Evolutionary conservation across 2,113 vertebrate genomes (phyloP).

Genomic region (Illadopsis cleaveri): DNA sequence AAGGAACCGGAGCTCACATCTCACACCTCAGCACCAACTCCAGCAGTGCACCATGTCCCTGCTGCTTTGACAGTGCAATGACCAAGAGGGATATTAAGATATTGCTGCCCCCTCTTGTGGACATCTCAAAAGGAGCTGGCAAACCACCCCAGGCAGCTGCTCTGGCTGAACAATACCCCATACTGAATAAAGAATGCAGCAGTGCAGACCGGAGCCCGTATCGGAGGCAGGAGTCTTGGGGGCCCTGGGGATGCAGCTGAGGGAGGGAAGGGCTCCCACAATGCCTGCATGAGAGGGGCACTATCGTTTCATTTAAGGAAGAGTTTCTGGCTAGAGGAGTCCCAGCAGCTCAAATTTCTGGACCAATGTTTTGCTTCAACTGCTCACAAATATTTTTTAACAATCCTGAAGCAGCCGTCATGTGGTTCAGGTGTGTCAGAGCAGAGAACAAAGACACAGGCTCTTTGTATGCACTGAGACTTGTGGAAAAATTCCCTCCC

Average conservation of each 20-base stretch:
- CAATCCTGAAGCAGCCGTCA: not conserved
- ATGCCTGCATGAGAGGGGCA: not conserved
- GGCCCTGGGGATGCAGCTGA: not conserved
- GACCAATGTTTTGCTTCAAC: not conserved
- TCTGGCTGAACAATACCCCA: not conserved
- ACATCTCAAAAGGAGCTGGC: not conserved
- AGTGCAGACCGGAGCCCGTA: rapidly evolving
- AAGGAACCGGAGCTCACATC: not conserved
- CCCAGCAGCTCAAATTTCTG: not conserved
- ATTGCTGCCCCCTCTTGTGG: not conserved
- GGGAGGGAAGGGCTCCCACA: not conserved
- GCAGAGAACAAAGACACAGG: conserved; percentile 29
- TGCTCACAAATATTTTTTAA: not conserved
- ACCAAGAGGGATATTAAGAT: not conserved
- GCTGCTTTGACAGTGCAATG: not conserved
- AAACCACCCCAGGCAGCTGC: not conserved
- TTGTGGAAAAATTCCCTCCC: not conserved
- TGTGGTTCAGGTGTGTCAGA: conserved; percentile 3
- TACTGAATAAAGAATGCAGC: not conserved
- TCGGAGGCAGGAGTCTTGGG: not conserved
- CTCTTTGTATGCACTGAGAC: not conserved
- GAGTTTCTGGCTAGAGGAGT: not conserved
- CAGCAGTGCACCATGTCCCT: not conserved
- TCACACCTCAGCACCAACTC: not conserved
- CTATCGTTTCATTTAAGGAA: not conserved